These are phyloP conservation scores for Falco berigora DNA, from an alignment of 2,797 vertebrate species.

Conservation along the genomic window DNA sequence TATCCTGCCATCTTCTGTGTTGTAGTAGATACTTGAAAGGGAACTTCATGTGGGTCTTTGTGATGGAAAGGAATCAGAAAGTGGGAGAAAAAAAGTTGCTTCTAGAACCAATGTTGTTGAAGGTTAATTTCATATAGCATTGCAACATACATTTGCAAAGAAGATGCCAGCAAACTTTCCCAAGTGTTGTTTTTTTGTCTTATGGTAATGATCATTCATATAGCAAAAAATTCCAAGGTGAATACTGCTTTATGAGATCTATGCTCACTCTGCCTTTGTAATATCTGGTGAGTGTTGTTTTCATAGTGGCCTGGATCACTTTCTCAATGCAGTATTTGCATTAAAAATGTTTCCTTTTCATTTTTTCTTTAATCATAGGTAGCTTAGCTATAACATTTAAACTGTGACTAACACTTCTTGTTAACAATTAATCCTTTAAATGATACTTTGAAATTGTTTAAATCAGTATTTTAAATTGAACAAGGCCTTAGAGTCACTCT, in stretches of 20 bases:
- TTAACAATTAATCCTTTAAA: conserved; percentile 66
- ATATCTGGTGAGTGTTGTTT: not conserved
- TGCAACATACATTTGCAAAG: not conserved
- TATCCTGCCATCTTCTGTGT: not conserved
- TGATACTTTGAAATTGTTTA: conserved; percentile 61
- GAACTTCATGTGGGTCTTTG: not conserved
- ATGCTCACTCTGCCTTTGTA: not conserved
- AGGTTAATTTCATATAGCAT: not conserved
- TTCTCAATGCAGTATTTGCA: conserved; percentile 7
- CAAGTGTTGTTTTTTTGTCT: not conserved
- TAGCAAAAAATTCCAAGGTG: not conserved
- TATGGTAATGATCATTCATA: not conserved
- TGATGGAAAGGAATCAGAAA: not conserved
- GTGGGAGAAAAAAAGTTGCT: not conserved
- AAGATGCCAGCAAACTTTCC: not conserved
- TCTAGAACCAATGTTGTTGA: not conserved
- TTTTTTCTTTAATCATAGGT: conserved; percentile 14
- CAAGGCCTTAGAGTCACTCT: conserved; percentile 54
- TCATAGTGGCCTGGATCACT: not conserved
- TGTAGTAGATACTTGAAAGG: not conserved
- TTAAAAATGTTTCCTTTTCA: not conserved
- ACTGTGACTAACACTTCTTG: conserved; percentile 26
- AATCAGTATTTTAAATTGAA: conserved; percentile 64
- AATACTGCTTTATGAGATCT: not conserved
- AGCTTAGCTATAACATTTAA: conserved; percentile 32